Conservation (phyloP, 2,797 vertebrate genomes). For the Carapus acus region DNA sequence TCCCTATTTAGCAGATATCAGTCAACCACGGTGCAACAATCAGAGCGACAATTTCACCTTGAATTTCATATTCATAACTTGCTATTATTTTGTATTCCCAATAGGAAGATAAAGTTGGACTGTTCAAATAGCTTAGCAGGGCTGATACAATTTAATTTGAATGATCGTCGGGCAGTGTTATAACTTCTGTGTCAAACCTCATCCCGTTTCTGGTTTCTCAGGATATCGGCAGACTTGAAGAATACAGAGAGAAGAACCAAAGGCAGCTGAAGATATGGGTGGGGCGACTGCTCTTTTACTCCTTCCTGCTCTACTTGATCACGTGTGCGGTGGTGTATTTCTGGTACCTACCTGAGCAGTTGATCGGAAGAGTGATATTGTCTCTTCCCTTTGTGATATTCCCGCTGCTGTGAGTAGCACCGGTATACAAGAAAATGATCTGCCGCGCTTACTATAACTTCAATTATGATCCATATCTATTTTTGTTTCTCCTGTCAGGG, state of each 20-base stretch:
- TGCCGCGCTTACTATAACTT: not conserved
- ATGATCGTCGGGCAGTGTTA: too few species aligned
- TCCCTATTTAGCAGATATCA: too few species aligned
- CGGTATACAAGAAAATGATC: conserved; percentile 16
- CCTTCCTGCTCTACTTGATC: conserved; percentile 81
- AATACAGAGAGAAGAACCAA: conserved; percentile 91
- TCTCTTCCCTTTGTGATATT: conserved; percentile 86
- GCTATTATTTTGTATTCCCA: too few species aligned
- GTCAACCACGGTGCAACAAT: too few species aligned
- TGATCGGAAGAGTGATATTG: conserved; percentile 81
- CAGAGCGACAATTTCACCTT: too few species aligned
- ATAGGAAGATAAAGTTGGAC: too few species aligned
- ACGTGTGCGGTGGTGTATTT: conserved; percentile 84
- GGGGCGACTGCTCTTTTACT: conserved; percentile 87
- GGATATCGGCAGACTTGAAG: conserved; percentile 88
- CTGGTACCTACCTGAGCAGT: conserved; percentile 91
- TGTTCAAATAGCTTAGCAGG: too few species aligned
- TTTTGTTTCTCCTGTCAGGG: conserved; percentile 67
- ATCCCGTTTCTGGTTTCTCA: conserved; percentile 44
- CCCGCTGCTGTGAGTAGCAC: conserved; percentile 87
- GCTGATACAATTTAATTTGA: too few species aligned
- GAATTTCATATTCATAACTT: too few species aligned
- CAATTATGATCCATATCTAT: not conserved
- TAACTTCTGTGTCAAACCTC: not conserved
- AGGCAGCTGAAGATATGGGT: conserved; percentile 89